Percentiles rank a stretch among this genome's conserved stretches.
phyloP scores from a whole-genome alignment of 2,888 invertebrate species.

The Melanchra persicariae region DNA sequence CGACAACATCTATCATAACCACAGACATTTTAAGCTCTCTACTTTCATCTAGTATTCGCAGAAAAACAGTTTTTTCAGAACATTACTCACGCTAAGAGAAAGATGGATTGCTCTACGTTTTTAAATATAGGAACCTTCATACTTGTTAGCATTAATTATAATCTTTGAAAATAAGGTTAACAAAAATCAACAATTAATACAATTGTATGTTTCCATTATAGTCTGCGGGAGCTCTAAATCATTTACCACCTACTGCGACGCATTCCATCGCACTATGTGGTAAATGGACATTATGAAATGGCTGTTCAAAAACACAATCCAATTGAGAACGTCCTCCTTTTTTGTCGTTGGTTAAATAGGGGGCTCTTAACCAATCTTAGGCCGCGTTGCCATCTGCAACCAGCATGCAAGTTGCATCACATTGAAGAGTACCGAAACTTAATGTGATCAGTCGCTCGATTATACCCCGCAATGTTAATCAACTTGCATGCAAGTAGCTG shows the following conservation, averaged over 20 bases:
- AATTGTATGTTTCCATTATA: too few relatives aligned
- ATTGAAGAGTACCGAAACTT: too few relatives aligned
- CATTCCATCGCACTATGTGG: too few relatives aligned
- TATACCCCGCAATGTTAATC: too few relatives aligned
- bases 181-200: too few relatives aligned
- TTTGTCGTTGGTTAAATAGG: too few relatives aligned
- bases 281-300: neutral
- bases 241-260: too few relatives aligned
- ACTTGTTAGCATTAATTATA: too few relatives aligned
- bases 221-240: neutral
- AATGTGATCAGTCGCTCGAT: too few relatives aligned
- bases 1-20: slow-evolving; percentile 58
- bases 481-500: too few relatives aligned
- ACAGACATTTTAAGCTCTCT: slow-evolving; percentile 54
- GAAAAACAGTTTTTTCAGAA: slow-evolving; percentile 48
- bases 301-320: neutral
- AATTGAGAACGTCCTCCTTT: neutral
- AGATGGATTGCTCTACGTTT: slow-evolving; percentile 52
- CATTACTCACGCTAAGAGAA: slow-evolving; percentile 44
- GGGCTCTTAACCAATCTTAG: neutral
- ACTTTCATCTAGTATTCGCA: slow-evolving; percentile 40
- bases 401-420: too few relatives aligned
- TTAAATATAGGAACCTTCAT: slow-evolving; percentile 25
- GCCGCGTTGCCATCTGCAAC: neutral
- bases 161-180: too few relatives aligned